These are phyloP conservation scores for Parascotia fuliginaria DNA, from an alignment of 2,888 invertebrate genomes.

Conservation along the genomic window DNA sequence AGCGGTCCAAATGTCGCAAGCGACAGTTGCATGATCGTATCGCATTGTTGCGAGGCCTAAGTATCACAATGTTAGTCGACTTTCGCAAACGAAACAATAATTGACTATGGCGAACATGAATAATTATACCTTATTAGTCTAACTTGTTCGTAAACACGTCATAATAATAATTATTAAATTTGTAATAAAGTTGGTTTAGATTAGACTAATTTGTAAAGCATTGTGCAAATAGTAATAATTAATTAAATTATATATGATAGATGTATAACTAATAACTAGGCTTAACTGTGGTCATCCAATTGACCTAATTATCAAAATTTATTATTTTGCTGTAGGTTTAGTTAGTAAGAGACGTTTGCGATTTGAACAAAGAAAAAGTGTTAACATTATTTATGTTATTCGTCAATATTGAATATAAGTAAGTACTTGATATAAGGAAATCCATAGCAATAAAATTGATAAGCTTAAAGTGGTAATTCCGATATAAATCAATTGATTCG, in stretches of 20 bases:
- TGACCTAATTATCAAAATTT: slow-evolving; percentile 4
- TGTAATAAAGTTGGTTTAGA: neutral
- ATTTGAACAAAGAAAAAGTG: too few relatives aligned
- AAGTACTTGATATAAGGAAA: too few relatives aligned
- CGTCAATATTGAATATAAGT: too few relatives aligned
- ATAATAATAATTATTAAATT: too few relatives aligned
- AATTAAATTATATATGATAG: neutral
- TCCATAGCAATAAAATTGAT: too few relatives aligned
- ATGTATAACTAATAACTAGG: neutral
- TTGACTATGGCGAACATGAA: slow-evolving; percentile 14
- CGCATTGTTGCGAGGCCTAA: slow-evolving; percentile 46
- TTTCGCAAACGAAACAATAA: slow-evolving; percentile 58
- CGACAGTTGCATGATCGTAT: slow-evolving; percentile 50
- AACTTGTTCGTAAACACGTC: neutral
- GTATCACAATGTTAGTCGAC: slow-evolving; percentile 37
- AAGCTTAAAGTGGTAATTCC: too few relatives aligned
- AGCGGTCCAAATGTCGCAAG: slow-evolving; percentile 42
- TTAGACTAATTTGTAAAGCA: neutral
- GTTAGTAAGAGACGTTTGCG: too few relatives aligned
- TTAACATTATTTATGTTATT: too few relatives aligned
- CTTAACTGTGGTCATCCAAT: neutral
- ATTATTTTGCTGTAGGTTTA: neutral
- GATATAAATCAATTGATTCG: too few relatives aligned
- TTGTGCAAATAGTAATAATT: neutral
- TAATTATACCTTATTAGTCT: slow-evolving; percentile 19